Conservation (phyloP, 1,140 invertebrate genomes). For the Bombus balteatus region DNA sequence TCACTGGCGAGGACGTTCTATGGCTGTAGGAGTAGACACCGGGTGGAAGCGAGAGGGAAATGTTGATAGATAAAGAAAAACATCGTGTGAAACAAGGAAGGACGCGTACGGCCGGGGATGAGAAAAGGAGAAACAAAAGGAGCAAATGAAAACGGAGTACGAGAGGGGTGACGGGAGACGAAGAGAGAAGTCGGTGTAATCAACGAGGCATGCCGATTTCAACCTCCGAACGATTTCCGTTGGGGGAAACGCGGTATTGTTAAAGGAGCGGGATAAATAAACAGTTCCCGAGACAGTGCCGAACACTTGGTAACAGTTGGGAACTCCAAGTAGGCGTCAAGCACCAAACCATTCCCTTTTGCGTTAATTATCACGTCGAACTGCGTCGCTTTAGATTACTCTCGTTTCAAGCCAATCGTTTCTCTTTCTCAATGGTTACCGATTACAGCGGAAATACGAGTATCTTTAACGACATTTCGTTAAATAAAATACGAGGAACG, state of each 20-base stretch:
- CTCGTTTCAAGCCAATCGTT: background rate
- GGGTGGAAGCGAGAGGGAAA: background rate
- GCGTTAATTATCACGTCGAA: slow-evolving; percentile 55
- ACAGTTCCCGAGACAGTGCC: slow-evolving; percentile 57
- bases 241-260: slow-evolving; percentile 55
- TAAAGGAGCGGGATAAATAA: slow-evolving; percentile 66
- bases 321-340: slow-evolving; percentile 27
- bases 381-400: slow-evolving; percentile 39
- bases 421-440: background rate
- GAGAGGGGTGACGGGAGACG: slow-evolving; percentile 12
- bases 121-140: background rate
- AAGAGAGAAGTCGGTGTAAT: slow-evolving; percentile 51
- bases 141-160: slow-evolving; percentile 10
- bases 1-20: slow-evolving; percentile 28
- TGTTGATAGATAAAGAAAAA: background rate
- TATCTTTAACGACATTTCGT: slow-evolving; percentile 1
- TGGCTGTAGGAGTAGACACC: slow-evolving; percentile 10
- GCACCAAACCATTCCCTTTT: slow-evolving; percentile 23
- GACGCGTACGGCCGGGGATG: background rate
- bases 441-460: background rate
- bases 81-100: slow-evolving; percentile 2
- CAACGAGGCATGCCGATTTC: slow-evolving; percentile 63
- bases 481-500: background rate
- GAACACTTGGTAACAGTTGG: slow-evolving; percentile 48
- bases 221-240: slow-evolving; percentile 61